Evolutionary conservation across 2,113 vertebrate species (phyloP), one percentile per base, ranked within the genome.

Genomic region (Smithornis capensis): DNA sequence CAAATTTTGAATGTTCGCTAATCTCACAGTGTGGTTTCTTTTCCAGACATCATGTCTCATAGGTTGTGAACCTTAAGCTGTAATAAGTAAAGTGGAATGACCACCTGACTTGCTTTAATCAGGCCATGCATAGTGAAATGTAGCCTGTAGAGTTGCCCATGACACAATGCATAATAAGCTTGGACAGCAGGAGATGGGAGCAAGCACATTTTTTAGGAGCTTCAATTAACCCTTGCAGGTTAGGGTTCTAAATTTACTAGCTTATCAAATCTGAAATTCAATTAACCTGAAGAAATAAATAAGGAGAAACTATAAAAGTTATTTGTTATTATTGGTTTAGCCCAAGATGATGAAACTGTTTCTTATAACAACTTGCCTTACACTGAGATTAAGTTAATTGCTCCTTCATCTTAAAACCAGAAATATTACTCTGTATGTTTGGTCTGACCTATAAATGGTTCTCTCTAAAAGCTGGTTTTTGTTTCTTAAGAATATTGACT

Each of bases 281-380:
- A 94, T 95, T 97, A 93, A 92, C 80, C 57, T 40, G 31, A 64
- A 49, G 40, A 81, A 93, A 79, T 92, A 89, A 94, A 88, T 79
- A 89, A 87, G 37, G 10, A 24, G 64, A 40, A 89, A 14, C 50
- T 76, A 45, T 86, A 74, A 86, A 93, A 87, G 28, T 55, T 80
- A 62, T 89, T 65, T 38, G 35, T 9, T 74, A 8, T 42, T 94
- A 79, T 49, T 90, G 91, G 13, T 79, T 94, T 87, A 74, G 35
- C 27, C 6, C 45, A 57, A 53, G 44, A 45, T 38, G 18, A 79
- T 49, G 63, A 87, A 94, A 74, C 29, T n/a, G 8, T 25, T 94
- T 65, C 37, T 73, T 86, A 23, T 22, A 85, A 53, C 28, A 84
- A 24, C 25, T 85, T 84, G 37, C 13, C 15, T 71, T 82, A 63